These are phyloP conservation scores for Sarcophaga peregrina DNA, from an alignment of 1,140 invertebrate genomes.

Conservation along the genomic window DNA sequence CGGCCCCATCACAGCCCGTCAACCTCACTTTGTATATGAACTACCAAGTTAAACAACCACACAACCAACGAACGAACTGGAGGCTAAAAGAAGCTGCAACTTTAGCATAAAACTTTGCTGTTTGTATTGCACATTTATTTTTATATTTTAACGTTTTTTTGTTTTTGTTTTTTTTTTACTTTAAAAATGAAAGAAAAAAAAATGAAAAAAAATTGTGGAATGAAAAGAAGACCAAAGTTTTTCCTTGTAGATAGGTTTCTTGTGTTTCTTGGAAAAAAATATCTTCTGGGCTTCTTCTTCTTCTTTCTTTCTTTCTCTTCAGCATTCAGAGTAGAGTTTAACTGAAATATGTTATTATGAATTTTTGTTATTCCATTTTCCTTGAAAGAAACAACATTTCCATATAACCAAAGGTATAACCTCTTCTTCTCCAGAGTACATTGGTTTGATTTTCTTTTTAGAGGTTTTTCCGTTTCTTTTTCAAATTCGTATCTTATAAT, in stretches of 20 bases:
- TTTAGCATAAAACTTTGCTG: conserved; percentile 22
- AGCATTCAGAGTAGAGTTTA: background rate
- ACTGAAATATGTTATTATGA: conserved; percentile 35
- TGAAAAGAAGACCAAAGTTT: background rate
- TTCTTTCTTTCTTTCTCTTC: conserved; percentile 1
- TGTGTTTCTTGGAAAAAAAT: conserved; percentile 6
- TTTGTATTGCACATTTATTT: background rate
- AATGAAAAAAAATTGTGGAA: background rate
- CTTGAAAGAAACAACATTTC: conserved; percentile 33
- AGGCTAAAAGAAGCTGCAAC: conserved; percentile 26
- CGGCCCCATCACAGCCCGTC: background rate
- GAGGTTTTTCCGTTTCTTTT: background rate
- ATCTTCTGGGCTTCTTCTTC: conserved; percentile 5
- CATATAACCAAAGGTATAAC: conserved; percentile 30
- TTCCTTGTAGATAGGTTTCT: background rate
- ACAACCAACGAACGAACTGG: background rate
- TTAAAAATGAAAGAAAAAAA: too few species aligned
- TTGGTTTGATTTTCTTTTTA: background rate
- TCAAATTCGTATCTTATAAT: conserved; percentile 15
- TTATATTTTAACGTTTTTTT: too few species aligned
- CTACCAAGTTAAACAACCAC: background rate
- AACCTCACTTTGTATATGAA: conserved; percentile 16
- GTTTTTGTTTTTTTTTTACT: too few species aligned
- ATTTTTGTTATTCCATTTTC: conserved; percentile 26
- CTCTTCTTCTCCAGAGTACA: background rate